Evolutionary conservation across 92 coral and sea anemone species (phyloP), one percentile per base, ranked within the genome.

Genomic region (Zoanthus sociatus): DNA sequence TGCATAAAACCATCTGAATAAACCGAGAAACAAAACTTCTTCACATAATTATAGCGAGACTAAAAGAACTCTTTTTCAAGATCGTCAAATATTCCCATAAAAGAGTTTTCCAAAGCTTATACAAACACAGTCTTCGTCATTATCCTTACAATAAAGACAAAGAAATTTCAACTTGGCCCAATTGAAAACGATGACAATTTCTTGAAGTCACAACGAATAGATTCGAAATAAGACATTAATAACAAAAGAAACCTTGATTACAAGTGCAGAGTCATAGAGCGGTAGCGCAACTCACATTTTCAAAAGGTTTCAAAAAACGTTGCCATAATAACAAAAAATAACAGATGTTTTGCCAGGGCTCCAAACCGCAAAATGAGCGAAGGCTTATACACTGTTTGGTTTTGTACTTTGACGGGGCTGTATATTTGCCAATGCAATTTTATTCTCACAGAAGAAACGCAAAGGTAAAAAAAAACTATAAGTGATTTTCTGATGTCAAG

Each of bases 1-100:
- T 81, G 85, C 75, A 66, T 64, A 81, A 31, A 76, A 64, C 21
- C 85, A 81, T 46, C 85, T 81, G 85, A 81, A 81, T 42, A 81
- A 81, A 81, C 85, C 58, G 17, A 10, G 31, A 33, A 46, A 11
- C 85, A 47, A 68, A 32, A 46, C 85, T 66, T 46, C 85, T 66
- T 64, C 85, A 81, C 31, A 61, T 81, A 16, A 81, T 81, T 63
- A 81, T 70, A 44, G 32, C 63, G 0, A 44, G 50, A 67, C 44
- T 45, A 66, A 66, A 81, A 81, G 16, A 81, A 51, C 73, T 48
- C 55, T 64, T 66, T 64, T 81, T 81, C 56, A 81, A 53, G 18
- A 81, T 64, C 75, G 51, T 81, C 85, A 66, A 66, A 63, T 46
- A 81, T 55, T 64, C 10, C 85, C 42, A 44, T 81, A 81, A 58